Evolutionary conservation across 1,140 invertebrate species (phyloP), one percentile per base, ranked within the genome.

Genomic region (Scaptodrosophila lebanonensis): DNA sequence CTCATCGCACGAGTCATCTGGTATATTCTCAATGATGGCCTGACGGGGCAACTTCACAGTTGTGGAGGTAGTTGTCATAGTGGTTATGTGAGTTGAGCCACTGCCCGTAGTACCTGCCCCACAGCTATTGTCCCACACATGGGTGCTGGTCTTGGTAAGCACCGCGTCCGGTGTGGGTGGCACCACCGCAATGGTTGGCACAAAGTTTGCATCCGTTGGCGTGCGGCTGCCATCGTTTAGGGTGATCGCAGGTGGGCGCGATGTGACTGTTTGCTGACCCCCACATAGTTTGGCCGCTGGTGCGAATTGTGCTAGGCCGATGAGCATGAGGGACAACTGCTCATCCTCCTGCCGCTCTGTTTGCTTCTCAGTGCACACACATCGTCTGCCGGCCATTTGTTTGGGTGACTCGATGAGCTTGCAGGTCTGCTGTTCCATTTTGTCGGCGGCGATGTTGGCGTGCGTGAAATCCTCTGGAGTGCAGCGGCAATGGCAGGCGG

Each of bases 131-230:
- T 86, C 85, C 85, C 85, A 86, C 3, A 86, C 76, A 66, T 84
- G 66, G 0, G 85, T 85, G 29, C 66, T 65, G 18, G 83, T 86
- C 53, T 86, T 85, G n/a, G 83, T 85, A 2, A 86, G 70, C 13
- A 75, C 60, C 0, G 88, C 89, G 60, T 94, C 92, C 1, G 93
- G 93, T 2, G 93, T 94, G 8, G 93, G 92, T 38, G 93, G 93
- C 13, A 93, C 88, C 17, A 94, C 91, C 9, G 93, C 89, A 71
- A 94, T 94, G 83, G 92, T 91, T 12, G 92, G 92, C 35, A 91
- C 86, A 40, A 87, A 87, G 39, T 87, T 88, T 1, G 8, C 2
- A n/a, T 44, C 30, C 29, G 35, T 38, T 12, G 35, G 35, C 9
- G 15, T 6, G 4, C 8, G 22, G 22, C 22, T 25, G 22, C 22